Evolutionary conservation across 2,888 invertebrate species (phyloP).

Genomic region (Anthophora plumipes): DNA sequence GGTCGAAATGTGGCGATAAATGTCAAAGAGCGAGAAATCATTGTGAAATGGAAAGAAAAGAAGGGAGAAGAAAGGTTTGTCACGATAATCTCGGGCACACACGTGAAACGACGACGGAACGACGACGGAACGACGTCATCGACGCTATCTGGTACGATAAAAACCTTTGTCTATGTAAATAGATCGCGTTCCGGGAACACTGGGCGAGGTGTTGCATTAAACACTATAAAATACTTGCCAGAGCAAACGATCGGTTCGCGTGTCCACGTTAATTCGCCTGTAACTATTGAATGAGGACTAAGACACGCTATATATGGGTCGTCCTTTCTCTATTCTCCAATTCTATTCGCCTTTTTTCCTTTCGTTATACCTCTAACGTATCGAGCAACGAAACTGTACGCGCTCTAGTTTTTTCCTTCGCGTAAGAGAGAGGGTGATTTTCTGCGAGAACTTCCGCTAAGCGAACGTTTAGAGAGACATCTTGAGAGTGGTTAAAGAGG

Average conservation of each 20-base stretch:
- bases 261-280: constrained; percentile 3
- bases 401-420: background rate
- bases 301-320: background rate
- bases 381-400: background rate
- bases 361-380: background rate
- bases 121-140: background rate
- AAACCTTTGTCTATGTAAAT: background rate
- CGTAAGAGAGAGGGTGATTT: background rate
- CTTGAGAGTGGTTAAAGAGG: background rate
- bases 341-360: no score
- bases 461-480: background rate
- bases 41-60: no score
- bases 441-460: background rate
- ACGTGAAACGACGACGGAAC: background rate
- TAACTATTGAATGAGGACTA: background rate
- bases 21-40: no score
- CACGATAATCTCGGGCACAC: no score
- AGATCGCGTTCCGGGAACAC: background rate
- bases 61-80: no score
- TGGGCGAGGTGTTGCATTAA: background rate
- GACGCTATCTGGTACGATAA: background rate
- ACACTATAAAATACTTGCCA: background rate
- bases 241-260: constrained; percentile 23
- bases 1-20: no score
- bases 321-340: background rate